These are phyloP conservation scores for Eupithecia tripunctaria DNA, from an alignment of 2,888 invertebrate genomes.

Conservation along the genomic window DNA sequence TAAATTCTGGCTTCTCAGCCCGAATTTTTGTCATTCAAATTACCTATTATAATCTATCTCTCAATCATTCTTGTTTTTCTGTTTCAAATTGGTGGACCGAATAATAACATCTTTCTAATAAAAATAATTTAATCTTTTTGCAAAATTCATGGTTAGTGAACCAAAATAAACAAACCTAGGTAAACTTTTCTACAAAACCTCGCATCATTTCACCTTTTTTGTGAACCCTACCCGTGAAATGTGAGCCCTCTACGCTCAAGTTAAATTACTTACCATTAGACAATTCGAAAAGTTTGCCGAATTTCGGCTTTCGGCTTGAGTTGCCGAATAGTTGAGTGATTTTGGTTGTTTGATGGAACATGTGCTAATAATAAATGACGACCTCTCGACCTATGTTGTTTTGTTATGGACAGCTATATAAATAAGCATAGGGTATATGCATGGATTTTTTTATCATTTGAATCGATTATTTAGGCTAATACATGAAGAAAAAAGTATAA, in stretches of 20 bases:
- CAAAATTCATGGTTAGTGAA: too few species aligned
- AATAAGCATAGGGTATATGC: too few species aligned
- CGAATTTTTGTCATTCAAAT: too few species aligned
- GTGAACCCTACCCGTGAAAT: slow-evolving; percentile 17
- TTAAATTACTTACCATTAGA: slow-evolving; percentile 40
- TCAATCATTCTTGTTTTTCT: too few species aligned
- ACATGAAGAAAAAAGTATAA: too few species aligned
- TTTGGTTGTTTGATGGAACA: slow-evolving; percentile 2
- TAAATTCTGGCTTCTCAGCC: too few species aligned
- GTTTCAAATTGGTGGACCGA: too few species aligned
- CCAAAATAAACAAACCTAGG: background rate
- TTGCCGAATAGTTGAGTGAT: slow-evolving; percentile 8
- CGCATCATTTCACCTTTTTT: background rate
- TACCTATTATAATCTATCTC: too few species aligned
- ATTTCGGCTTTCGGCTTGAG: slow-evolving; percentile 20
- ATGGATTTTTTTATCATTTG: too few species aligned
- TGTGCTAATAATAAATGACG: background rate
- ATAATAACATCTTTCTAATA: too few species aligned
- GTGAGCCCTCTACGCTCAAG: slow-evolving; percentile 27
- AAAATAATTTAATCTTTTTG: too few species aligned
- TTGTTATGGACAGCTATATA: background rate
- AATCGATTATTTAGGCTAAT: too few species aligned
- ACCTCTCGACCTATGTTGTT: background rate
- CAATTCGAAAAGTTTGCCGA: slow-evolving; percentile 36
- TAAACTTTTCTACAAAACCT: background rate